Evolutionary conservation across 2,888 invertebrate genomes (phyloP), one percentile per base, ranked within the genome.

Genomic region (Ectropis crepuscularia): DNA sequence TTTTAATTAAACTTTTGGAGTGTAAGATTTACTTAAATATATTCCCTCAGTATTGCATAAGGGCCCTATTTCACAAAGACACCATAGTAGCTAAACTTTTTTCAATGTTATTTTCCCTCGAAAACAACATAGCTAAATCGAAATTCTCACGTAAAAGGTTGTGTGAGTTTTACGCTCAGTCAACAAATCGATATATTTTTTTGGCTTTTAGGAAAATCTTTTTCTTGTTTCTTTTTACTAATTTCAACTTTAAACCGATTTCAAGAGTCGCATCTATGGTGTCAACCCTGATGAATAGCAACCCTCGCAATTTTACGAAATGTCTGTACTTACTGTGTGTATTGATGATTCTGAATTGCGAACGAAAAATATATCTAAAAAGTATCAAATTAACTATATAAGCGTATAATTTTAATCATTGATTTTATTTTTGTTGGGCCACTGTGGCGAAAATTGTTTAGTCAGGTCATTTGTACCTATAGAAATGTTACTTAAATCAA

Each of bases 401-500:
- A 62, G 61, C 42, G 54, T 57, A 61, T 67, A 57, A 54, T 57
- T 67, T 68, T 63, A 63, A 48, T 53, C 6, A 65, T 62, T 61
- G 36, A 50, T 71, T 64, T 59, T 58, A 58, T 67, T 67, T 65
- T 63, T 60, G 63, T 70, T 70, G 61, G 38, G 64, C 58, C 63
- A 59, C 11, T 57, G 61, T 48, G 70, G 69, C 58, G 49, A 43
- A 58, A 58, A 67, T 61, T 57, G 53, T 70, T 65, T 70, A 72
- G 67, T 64, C 61, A 58, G 68, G 69, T 71, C 59, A 53, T 63
- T 63, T 58, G 63, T 65, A 67, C 64, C 66, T 65, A 39, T 70
- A 69, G 60, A 68, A 65, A 66, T 68, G 66, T 70, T 72, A 72
- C 65, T 66, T 66, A 53, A 70, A 70, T 61, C 45, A 55, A 53